Percentiles rank a stretch among this genome's conserved stretches.
These are phyloP conservation scores for Enteromius fasciolatus DNA, from an alignment of 2,797 vertebrate species.

Conservation along the genomic window DNA sequence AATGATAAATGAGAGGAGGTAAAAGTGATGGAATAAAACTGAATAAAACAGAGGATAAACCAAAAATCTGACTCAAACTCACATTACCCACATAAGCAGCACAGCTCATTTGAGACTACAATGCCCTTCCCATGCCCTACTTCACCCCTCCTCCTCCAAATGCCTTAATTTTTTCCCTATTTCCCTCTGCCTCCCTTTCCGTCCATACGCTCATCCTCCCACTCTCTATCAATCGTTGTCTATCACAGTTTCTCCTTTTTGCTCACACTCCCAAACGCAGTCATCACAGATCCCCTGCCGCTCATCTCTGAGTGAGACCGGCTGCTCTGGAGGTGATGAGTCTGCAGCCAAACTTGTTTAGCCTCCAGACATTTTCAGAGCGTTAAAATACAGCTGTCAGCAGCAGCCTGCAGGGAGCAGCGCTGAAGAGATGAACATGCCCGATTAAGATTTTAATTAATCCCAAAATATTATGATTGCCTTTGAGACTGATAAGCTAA, in stretches of 20 bases:
- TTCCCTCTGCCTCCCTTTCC: no score
- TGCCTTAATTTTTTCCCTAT: neutral
- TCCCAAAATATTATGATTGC: slow-evolving; percentile 51
- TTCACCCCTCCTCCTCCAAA: neutral
- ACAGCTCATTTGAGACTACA: neutral
- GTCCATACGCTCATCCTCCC: neutral
- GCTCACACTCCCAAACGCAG: slow-evolving; percentile 18
- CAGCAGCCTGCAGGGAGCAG: slow-evolving; percentile 30
- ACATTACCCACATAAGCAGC: neutral
- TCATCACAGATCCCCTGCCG: slow-evolving; percentile 10
- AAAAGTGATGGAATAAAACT: neutral
- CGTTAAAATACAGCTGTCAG: slow-evolving; percentile 51
- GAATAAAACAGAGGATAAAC: neutral
- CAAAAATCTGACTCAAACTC: neutral
- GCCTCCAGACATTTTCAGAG: slow-evolving; percentile 34
- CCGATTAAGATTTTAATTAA: slow-evolving; percentile 58
- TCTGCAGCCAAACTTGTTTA: slow-evolving; percentile 42
- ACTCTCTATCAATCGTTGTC: neutral
- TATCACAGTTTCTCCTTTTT: slow-evolving; percentile 3
- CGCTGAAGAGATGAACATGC: slow-evolving; percentile 24
- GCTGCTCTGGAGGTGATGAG: slow-evolving; percentile 24
- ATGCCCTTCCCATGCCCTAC: neutral
- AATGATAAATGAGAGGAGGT: neutral
- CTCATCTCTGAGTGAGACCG: slow-evolving; percentile 14
- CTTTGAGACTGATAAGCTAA: slow-evolving; percentile 42